phyloP scores from a whole-genome alignment of 2,888 invertebrate species.

The Synanthedon vespiformis region DNA sequence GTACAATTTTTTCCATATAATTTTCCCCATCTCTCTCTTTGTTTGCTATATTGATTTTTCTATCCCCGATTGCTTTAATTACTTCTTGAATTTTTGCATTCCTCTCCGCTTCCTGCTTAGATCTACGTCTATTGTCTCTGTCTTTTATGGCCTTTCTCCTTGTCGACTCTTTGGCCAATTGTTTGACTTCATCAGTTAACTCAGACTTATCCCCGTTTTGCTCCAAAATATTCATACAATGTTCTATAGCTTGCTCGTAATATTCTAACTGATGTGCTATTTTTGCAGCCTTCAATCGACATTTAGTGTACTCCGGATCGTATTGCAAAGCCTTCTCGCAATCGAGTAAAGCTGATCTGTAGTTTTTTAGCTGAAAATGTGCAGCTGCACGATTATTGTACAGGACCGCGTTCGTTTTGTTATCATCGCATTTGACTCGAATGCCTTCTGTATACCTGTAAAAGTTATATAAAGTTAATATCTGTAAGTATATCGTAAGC shows the following conservation, averaged over 20 bases:
- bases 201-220: constrained; percentile 62
- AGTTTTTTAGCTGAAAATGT: constrained; percentile 87
- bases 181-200: constrained; percentile 11
- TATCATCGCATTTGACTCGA: constrained; percentile 77
- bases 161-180: constrained; percentile 43
- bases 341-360: constrained; percentile 82
- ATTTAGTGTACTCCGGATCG: constrained; percentile 83
- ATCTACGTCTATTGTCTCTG: constrained; percentile 44
- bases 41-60: constrained; percentile 68
- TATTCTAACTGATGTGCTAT: constrained; percentile 76
- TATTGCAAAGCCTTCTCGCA: constrained; percentile 82
- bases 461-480: constrained; percentile 3
- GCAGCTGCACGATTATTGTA: constrained; percentile 94
- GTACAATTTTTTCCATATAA: constrained; percentile 73
- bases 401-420: constrained; percentile 81
- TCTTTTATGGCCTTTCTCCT: constrained; percentile 62
- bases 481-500: too few relatives aligned
- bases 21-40: constrained; percentile 50
- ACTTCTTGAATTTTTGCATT: constrained; percentile 44
- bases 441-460: constrained; percentile 90
- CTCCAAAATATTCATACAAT: constrained; percentile 77
- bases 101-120: constrained; percentile 51
- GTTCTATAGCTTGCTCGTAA: constrained; percentile 77
- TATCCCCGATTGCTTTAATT: constrained; percentile 48
- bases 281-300: constrained; percentile 79